Percentiles rank a stretch among this genome's conserved stretches.
These are phyloP conservation scores for Pardosa pseudoannulata DNA, from an alignment of 2,888 invertebrate species.

Conservation along the genomic window DNA sequence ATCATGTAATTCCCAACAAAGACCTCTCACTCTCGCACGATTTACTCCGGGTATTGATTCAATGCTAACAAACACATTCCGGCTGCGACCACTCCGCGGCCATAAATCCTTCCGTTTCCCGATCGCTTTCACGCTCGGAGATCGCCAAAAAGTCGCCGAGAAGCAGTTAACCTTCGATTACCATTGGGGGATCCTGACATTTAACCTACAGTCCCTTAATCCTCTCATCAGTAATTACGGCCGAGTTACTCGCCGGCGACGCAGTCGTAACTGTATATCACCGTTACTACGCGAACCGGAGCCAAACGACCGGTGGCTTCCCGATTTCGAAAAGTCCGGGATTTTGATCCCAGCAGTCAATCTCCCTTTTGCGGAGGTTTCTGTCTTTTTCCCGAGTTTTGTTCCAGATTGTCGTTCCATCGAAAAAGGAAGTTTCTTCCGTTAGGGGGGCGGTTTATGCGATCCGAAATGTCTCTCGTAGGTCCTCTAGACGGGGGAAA, in stretches of 20 bases:
- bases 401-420: neutral
- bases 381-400: conserved; percentile 36
- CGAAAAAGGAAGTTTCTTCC: neutral
- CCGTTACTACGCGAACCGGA: conserved; percentile 15
- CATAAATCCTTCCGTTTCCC: conserved; percentile 14
- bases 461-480: neutral
- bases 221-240: conserved; percentile 72
- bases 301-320: conserved; percentile 66
- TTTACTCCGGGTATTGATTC: conserved; percentile 8
- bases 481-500: too few relatives aligned
- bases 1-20: conserved; percentile 2
- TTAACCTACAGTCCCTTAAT: conserved; percentile 67
- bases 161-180: conserved; percentile 71
- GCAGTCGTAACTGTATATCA: conserved; percentile 63
- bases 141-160: conserved; percentile 67
- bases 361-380: conserved; percentile 30
- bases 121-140: neutral
- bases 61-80: conserved; percentile 19
- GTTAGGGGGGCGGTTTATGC: neutral
- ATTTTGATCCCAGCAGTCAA: conserved; percentile 71
- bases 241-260: conserved; percentile 55
- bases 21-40: conserved; percentile 11
- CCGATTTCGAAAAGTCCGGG: conserved; percentile 67
- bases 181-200: conserved; percentile 45
- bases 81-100: conserved; percentile 6